A percentile compares a stretch with the other conserved stretches of the same genome.
phyloP scores from a whole-genome alignment of 2,888 invertebrate species.

The Epistrophe eligans region DNA sequence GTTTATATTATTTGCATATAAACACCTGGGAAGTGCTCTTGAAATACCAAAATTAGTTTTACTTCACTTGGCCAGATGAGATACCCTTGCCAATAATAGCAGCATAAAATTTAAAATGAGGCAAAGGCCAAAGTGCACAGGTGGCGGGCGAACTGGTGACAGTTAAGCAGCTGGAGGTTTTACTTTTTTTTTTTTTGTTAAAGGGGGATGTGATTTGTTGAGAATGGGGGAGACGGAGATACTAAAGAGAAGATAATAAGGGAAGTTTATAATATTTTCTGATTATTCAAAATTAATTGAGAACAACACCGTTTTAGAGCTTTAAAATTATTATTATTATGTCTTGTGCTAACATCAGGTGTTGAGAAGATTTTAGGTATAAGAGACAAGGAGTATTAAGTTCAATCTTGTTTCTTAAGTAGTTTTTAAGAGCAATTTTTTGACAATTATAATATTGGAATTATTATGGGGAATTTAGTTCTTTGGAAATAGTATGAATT shows the following conservation, averaged over 20 bases:
- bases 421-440: neutral
- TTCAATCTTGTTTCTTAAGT: neutral
- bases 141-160: slow-evolving; percentile 34
- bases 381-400: neutral
- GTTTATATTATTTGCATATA: slow-evolving; percentile 52
- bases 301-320: slow-evolving; percentile 10
- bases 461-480: neutral
- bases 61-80: slow-evolving; percentile 44
- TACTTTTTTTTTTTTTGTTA: neutral
- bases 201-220: neutral
- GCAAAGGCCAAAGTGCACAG: slow-evolving; percentile 45
- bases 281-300: slow-evolving; percentile 44
- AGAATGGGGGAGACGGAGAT: neutral
- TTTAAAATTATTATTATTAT: slow-evolving; percentile 9
- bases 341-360: neutral
- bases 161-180: slow-evolving; percentile 13
- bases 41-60: slow-evolving; percentile 46
- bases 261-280: slow-evolving; percentile 22
- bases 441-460: neutral
- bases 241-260: neutral
- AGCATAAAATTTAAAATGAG: slow-evolving; percentile 30
- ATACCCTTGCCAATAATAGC: slow-evolving; percentile 32
- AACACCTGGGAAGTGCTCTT: slow-evolving; percentile 61
- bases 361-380: neutral
- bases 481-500: neutral